Evolutionary conservation across 2,888 invertebrate species (phyloP).

Genomic region (Sinopyrophorus schimmeli): DNA sequence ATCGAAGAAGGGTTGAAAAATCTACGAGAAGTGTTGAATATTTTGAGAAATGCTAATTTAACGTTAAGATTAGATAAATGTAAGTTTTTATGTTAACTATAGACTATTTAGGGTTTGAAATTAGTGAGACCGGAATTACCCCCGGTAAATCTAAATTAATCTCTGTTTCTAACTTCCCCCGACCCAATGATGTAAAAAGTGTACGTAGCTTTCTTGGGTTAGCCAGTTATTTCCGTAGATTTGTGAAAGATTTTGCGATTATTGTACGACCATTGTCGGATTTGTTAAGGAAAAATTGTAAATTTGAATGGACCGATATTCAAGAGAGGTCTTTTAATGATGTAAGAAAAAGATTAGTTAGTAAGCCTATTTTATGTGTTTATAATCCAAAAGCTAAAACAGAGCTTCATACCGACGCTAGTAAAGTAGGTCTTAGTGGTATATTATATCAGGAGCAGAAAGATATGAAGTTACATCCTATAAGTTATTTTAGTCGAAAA

Average conservation of each 20-base stretch:
- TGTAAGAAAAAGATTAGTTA: conserved; percentile 29
- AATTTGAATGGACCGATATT: conserved; percentile 31
- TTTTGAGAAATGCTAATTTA: conserved; percentile 7
- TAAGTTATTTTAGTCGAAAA: conserved; percentile 16
- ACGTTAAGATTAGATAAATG: conserved; percentile 32
- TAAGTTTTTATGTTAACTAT: conserved; percentile 36
- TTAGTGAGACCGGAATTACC: conserved; percentile 34
- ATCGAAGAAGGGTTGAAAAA: conserved; percentile 20
- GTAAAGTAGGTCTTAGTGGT: conserved; percentile 33
- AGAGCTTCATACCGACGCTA: conserved; percentile 37
- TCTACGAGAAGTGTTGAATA: conserved; percentile 1
- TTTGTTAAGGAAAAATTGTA: conserved; percentile 31
- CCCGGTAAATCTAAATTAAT: conserved; percentile 5
- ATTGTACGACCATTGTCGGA: conserved; percentile 35
- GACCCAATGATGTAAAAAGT: conserved; percentile 2
- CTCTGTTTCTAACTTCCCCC: conserved; percentile 1
- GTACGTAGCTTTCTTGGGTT: conserved; percentile 36
- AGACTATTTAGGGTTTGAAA: conserved; percentile 44
- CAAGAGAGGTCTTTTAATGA: conserved; percentile 33
- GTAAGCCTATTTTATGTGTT: conserved; percentile 35
- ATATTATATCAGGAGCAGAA: conserved; percentile 34
- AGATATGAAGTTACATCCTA: conserved; percentile 7
- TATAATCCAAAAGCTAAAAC: conserved; percentile 33
- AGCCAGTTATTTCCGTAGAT: conserved; percentile 38
- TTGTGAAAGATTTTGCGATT: conserved; percentile 36